phyloP scores from a whole-genome alignment of 2,888 invertebrate species.

The Saturnia japonica region DNA sequence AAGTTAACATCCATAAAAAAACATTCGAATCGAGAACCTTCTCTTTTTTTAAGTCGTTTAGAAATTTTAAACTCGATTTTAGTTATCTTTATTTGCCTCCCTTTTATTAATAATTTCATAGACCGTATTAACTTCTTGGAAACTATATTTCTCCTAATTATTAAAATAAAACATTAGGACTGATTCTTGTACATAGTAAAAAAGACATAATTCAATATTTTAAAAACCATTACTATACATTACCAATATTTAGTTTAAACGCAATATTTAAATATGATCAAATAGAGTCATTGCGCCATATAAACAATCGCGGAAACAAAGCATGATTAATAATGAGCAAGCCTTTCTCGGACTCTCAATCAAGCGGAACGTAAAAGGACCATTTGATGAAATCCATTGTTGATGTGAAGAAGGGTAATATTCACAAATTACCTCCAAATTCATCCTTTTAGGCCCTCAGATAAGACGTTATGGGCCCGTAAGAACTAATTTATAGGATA shows the following conservation, averaged over 20 bases:
- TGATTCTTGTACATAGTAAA: too few relatives aligned
- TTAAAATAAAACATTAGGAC: too few relatives aligned
- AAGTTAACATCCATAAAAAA: too few relatives aligned
- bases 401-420: constrained; percentile 45
- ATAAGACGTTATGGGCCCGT: constrained; percentile 38
- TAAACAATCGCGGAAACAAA: constrained; percentile 31
- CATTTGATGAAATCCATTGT: constrained; percentile 41
- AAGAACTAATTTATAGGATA: constrained; percentile 40
- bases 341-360: constrained; percentile 38
- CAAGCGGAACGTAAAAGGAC: constrained; percentile 37
- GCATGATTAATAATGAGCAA: constrained; percentile 54
- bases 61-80: too few relatives aligned
- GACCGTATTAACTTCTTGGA: too few relatives aligned
- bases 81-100: too few relatives aligned
- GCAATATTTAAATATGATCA: background rate
- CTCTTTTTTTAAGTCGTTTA: too few relatives aligned
- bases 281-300: background rate
- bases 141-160: too few relatives aligned
- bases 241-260: background rate
- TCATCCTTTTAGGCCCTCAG: constrained; percentile 37
- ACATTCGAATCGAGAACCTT: too few relatives aligned
- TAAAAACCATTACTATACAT: too few relatives aligned
- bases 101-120: too few relatives aligned
- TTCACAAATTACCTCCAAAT: constrained; percentile 44
- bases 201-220: too few relatives aligned